A percentile compares a stretch with the other conserved stretches of the same genome.
Conservation (phyloP, 2,113 vertebrate genomes). For the Hippocampus abdominalis region DNA sequence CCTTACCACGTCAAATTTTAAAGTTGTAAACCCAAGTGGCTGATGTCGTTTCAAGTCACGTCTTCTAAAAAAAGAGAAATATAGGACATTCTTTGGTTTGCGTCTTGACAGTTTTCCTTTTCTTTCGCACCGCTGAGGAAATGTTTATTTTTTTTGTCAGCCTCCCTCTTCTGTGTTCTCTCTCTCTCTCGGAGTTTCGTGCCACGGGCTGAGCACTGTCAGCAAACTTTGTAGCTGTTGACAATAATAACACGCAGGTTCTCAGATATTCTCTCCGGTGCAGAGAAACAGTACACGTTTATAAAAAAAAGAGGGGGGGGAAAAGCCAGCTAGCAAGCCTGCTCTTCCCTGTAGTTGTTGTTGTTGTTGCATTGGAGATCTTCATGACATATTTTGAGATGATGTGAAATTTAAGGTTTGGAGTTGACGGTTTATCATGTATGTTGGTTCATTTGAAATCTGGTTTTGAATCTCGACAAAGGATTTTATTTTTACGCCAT, state of each 20-base stretch:
- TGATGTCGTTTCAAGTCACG: neutral
- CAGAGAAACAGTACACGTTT: neutral
- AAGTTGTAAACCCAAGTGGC: neutral
- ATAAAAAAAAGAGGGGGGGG: too few species aligned
- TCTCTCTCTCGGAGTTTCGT: neutral
- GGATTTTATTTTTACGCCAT: conserved; percentile 40
- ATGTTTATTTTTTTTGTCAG: neutral
- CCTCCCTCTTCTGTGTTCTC: neutral
- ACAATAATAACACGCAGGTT: conserved; percentile 29
- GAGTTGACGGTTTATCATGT: neutral
- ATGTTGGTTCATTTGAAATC: conserved; percentile 9
- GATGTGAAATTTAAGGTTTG: neutral
- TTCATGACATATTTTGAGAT: neutral
- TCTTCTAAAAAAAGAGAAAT: neutral
- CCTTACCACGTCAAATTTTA: neutral
- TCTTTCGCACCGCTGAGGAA: conserved; percentile 2
- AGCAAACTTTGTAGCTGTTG: conserved; percentile 21
- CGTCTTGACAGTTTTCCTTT: neutral
- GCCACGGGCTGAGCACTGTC: conserved; percentile 7
- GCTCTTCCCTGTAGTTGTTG: neutral
- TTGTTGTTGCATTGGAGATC: conserved; percentile 14
- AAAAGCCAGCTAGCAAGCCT: neutral
- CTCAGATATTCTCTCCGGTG: neutral
- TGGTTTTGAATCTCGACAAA: conserved; percentile 25
- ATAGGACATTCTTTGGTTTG: neutral